Percentiles rank a stretch among this genome's conserved stretches.
phyloP scores from a whole-genome alignment of 2,113 vertebrate species.

The Larimichthys polyactis region DNA sequence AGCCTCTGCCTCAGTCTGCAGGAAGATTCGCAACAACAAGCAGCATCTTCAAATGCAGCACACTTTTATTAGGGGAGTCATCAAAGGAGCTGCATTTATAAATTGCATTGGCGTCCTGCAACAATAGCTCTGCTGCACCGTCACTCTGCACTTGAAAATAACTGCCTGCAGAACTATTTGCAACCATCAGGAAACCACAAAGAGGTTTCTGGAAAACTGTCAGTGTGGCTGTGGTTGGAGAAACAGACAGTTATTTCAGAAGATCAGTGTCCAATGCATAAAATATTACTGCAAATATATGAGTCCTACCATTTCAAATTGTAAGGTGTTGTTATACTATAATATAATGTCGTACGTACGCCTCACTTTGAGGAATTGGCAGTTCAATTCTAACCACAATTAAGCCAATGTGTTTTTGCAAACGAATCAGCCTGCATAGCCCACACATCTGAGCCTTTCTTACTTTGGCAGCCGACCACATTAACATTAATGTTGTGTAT shows the following conservation, averaged over 20 bases:
- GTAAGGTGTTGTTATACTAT: background rate
- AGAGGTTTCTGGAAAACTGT: conserved; percentile 35
- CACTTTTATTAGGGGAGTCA: conserved; percentile 43
- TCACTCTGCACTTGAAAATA: conserved; percentile 49
- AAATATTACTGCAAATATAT: conserved; percentile 20
- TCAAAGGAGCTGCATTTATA: conserved; percentile 61
- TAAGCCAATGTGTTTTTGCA: background rate
- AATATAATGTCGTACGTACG: background rate
- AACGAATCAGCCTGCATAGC: background rate
- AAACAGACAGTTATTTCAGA: background rate
- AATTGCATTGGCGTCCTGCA: conserved; percentile 48
- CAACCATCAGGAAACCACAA: conserved; percentile 25
- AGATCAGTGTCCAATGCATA: conserved; percentile 1
- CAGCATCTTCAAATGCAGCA: conserved; percentile 45
- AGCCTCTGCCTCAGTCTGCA: conserved; percentile 59
- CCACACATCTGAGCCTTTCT: background rate
- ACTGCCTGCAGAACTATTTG: conserved; percentile 52
- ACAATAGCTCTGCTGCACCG: conserved; percentile 21
- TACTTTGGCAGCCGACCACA: background rate
- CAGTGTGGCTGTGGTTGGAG: conserved; percentile 11
- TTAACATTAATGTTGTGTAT: conserved; percentile 45
- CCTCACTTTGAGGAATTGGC: background rate
- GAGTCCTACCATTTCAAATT: background rate
- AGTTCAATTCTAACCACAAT: conserved; percentile 5
- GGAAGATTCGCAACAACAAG: conserved; percentile 61